Conservation (phyloP, 2,113 vertebrate genomes). For the Psammodynastes pulverulentus region DNA sequence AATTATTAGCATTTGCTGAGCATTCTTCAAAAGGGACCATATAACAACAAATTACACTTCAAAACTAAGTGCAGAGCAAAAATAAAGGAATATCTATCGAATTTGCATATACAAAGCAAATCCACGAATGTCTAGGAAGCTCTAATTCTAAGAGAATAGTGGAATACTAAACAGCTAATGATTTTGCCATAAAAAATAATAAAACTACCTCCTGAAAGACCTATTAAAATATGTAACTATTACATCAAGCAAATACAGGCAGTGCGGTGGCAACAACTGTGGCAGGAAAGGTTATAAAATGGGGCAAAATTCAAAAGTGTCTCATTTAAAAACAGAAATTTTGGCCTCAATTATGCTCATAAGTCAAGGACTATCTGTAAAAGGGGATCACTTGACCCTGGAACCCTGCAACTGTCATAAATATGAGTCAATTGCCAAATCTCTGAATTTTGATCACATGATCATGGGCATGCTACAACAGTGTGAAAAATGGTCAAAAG, state of each 20-base stretch:
- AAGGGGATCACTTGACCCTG: not conserved
- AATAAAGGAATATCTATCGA: not conserved
- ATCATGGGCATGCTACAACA: not conserved
- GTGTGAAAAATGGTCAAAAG: not conserved
- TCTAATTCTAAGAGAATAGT: not conserved
- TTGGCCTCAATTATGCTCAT: not conserved
- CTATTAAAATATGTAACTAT: not conserved
- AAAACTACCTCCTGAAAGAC: not conserved
- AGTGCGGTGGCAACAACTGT: not conserved
- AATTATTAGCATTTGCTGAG: not conserved
- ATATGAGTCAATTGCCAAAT: not conserved
- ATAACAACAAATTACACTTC: not conserved
- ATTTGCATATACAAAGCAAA: not conserved
- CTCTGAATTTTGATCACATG: not conserved
- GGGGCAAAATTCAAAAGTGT: not conserved
- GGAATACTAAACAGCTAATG: not conserved
- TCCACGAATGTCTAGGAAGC: not conserved
- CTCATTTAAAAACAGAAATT: not conserved
- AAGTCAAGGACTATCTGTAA: not conserved
- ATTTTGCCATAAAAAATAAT: not conserved
- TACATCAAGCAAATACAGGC: not conserved
- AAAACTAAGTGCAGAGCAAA: not conserved
- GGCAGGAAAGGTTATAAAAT: not conserved
- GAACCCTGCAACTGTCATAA: not conserved
- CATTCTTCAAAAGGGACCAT: not conserved